Percentiles rank a stretch among this genome's conserved stretches.
Evolutionary conservation across 2,113 vertebrate species (phyloP).

Genomic region (Saccopteryx leptura): DNA sequence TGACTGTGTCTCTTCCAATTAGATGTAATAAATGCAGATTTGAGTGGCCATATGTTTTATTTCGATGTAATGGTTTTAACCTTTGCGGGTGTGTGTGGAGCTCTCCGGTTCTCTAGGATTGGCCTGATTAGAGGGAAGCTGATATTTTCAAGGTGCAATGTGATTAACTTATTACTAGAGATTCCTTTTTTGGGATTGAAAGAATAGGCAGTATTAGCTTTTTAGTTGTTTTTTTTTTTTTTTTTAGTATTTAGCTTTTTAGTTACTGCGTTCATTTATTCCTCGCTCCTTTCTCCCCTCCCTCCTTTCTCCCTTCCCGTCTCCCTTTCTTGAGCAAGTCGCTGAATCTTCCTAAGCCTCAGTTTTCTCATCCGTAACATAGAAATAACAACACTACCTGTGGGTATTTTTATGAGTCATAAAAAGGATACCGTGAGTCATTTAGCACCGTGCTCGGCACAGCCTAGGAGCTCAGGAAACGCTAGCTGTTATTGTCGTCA

Average conservation of each 20-base stretch:
- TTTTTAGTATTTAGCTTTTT: no score
- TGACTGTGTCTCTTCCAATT: slow-evolving; percentile 74
- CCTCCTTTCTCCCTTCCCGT: no score
- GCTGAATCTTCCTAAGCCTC: neutral
- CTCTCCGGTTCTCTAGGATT: neutral
- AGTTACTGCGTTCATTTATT: neutral
- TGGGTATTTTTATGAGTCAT: neutral
- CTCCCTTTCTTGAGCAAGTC: neutral
- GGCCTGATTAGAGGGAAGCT: neutral
- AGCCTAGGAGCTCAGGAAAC: neutral
- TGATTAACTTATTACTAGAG: neutral
- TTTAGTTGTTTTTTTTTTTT: neutral
- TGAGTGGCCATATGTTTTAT: slow-evolving; percentile 75
- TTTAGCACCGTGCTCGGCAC: neutral
- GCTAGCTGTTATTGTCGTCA: neutral
- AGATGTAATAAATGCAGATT: slow-evolving; percentile 73
- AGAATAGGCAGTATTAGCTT: neutral
- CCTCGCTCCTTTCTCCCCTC: neutral
- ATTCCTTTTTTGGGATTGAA: neutral
- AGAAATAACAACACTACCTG: neutral
- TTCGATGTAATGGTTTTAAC: slow-evolving; percentile 71
- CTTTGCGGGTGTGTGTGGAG: slow-evolving; percentile 17
- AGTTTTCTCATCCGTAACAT: slow-evolving; percentile 4
- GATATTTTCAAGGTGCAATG: slow-evolving; percentile 32
- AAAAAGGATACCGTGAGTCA: neutral